Evolutionary conservation across 2,888 invertebrate species (phyloP).

Genomic region (Phlogophora meticulosa): DNA sequence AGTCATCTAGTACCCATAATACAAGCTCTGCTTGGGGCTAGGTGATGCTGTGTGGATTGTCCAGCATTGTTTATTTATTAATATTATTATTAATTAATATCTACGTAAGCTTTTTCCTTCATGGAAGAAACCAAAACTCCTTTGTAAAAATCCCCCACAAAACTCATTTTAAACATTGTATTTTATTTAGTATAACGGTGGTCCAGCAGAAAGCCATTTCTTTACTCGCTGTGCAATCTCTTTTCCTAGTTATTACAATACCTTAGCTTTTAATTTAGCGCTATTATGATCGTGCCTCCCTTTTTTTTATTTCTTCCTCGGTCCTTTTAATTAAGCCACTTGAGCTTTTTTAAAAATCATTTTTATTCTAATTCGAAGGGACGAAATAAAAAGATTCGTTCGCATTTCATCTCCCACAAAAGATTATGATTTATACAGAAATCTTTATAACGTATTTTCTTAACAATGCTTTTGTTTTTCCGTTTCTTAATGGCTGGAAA

Average conservation of each 20-base stretch:
- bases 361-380: conserved; percentile 63
- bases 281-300: conserved; percentile 26
- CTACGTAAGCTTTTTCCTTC: background rate
- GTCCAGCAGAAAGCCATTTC: background rate
- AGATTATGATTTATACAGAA: conserved; percentile 62
- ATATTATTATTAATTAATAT: background rate
- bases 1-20: too few relatives aligned
- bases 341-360: conserved; percentile 65
- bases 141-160: background rate
- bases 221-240: conserved; percentile 16
- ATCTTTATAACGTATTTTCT: conserved; percentile 55
- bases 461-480: conserved; percentile 60
- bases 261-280: conserved; percentile 29
- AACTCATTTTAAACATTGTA: background rate
- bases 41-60: too few relatives aligned
- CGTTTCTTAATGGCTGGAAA: conserved; percentile 37
- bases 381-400: conserved; percentile 62
- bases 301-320: conserved; percentile 33
- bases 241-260: conserved; percentile 21
- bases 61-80: too few relatives aligned
- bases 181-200: background rate
- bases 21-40: too few relatives aligned
- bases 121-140: background rate
- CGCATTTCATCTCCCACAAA: conserved; percentile 51
- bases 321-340: conserved; percentile 60